Percentiles rank a stretch among this genome's conserved stretches.
These are phyloP conservation scores for Drosophila meridionalis DNA, from an alignment of 2,888 invertebrate genomes.

Conservation along the genomic window DNA sequence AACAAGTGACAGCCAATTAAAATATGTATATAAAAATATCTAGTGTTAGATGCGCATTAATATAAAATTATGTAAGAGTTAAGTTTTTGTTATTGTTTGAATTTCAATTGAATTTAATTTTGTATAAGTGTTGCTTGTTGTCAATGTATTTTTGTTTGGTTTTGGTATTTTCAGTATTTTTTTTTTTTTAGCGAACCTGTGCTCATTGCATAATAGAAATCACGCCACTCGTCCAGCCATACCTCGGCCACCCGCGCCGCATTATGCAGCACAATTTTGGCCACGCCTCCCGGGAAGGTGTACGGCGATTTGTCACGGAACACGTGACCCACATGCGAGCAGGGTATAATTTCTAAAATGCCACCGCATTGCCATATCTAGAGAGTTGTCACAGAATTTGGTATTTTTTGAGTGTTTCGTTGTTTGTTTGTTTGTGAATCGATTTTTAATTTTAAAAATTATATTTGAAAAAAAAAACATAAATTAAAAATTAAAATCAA, in stretches of 20 bases:
- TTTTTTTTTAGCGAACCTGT: conserved; percentile 90
- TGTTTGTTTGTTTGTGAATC: conserved; percentile 46
- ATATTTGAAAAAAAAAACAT: conserved; percentile 10
- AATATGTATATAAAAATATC: conserved; percentile 21
- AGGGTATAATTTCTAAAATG: conserved; percentile 96
- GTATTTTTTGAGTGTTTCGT: conserved; percentile 64
- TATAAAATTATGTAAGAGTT: conserved; percentile 22
- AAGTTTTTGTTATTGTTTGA: conserved; percentile 28
- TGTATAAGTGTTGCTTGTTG: conserved; percentile 15
- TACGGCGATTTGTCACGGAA: conserved; percentile 99
- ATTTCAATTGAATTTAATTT: conserved; percentile 17
- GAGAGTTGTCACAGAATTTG: conserved; percentile 67
- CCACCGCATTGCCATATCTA: conserved; percentile 99
- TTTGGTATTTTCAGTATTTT: conserved; percentile 13
- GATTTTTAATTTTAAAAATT: conserved; percentile 22
- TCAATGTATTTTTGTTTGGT: conserved; percentile 13
- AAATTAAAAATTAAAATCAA: conserved; percentile 17
- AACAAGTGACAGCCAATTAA: conserved; percentile 64
- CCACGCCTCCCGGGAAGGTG: conserved; percentile 99
- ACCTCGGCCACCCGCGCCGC: conserved; percentile 99
- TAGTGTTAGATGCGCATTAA: conserved; percentile 54
- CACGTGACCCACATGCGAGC: conserved; percentile 98
- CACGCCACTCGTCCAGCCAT: conserved; percentile 99
- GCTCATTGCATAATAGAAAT: conserved; percentile 99
- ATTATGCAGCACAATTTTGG: conserved; percentile 98